Percentiles rank a stretch among this genome's conserved stretches.
Evolutionary conservation across 2,797 vertebrate species (phyloP).

Genomic region (Halcyon chelicuti): DNA sequence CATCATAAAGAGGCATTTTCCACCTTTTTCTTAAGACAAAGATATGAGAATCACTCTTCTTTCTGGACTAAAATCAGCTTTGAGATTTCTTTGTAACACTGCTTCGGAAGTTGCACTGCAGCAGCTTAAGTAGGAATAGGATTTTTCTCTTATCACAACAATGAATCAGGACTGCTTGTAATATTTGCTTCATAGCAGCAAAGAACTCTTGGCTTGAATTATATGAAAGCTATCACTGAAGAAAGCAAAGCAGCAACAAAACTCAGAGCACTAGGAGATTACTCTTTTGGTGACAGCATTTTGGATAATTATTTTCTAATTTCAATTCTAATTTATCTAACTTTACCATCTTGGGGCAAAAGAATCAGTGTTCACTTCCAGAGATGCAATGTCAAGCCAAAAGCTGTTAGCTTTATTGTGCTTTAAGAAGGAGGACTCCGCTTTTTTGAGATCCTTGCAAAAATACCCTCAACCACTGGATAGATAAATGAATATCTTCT

Average conservation of each 20-base stretch:
- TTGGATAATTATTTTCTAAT: background rate
- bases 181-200: background rate
- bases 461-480: background rate
- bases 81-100: background rate
- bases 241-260: background rate
- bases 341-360: background rate
- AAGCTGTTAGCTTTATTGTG: background rate
- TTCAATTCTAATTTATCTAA: background rate
- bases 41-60: background rate
- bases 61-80: background rate
- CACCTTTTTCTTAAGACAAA: background rate
- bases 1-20: background rate
- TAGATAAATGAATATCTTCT: background rate
- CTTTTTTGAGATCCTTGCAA: background rate
- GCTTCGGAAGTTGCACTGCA: background rate
- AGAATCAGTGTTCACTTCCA: background rate
- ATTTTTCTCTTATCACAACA: background rate
- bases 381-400: background rate
- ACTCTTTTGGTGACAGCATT: background rate
- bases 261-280: background rate
- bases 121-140: background rate
- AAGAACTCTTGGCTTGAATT: background rate
- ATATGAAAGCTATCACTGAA: background rate
- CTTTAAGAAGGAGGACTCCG: background rate
- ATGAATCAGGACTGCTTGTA: background rate